A percentile compares a stretch with the other conserved stretches of the same genome.
Conservation (phyloP, 2,888 invertebrate genomes). For the Pimpla rufipes region DNA sequence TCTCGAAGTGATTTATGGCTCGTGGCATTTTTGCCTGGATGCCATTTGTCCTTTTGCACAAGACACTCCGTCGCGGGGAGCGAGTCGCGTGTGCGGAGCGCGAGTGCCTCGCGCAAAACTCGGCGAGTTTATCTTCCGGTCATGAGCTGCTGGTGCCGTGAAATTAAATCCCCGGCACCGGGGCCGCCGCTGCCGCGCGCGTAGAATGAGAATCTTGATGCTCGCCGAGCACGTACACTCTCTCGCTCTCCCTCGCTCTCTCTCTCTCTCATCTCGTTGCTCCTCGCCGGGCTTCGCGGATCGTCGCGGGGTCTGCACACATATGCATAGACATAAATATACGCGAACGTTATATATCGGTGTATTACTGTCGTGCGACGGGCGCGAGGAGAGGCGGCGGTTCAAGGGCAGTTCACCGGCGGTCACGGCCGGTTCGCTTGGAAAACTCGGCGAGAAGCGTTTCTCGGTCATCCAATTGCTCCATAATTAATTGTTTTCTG, state of each 20-base stretch:
- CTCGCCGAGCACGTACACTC: constrained; percentile 42
- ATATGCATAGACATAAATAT: neutral
- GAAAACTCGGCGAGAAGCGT: constrained; percentile 19
- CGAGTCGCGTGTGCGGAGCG: constrained; percentile 4
- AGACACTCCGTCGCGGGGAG: constrained; percentile 7
- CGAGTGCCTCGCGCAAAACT: constrained; percentile 10
- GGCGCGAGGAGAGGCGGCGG: constrained; percentile 12
- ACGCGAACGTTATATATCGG: neutral
- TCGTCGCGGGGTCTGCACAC: neutral
- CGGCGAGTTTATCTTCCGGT: constrained; percentile 22
- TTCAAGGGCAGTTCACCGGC: constrained; percentile 47
- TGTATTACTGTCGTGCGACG: constrained; percentile 26
- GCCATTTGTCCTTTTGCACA: neutral
- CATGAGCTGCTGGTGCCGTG: constrained; percentile 36
- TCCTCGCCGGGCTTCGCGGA: constrained; percentile 5
- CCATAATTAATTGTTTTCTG: constrained; percentile 41
- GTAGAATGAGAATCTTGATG: constrained; percentile 51
- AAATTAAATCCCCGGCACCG: constrained; percentile 40
- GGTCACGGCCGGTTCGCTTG: constrained; percentile 46
- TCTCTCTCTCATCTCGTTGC: constrained; percentile 40
- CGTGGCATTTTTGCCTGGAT: neutral
- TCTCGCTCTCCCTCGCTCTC: constrained; percentile 25
- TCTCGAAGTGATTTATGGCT: neutral
- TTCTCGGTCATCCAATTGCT: constrained; percentile 20
- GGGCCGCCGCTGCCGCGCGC: neutral